Conservation (phyloP, 2,113 vertebrate genomes). For the Mus pahari region DNA sequence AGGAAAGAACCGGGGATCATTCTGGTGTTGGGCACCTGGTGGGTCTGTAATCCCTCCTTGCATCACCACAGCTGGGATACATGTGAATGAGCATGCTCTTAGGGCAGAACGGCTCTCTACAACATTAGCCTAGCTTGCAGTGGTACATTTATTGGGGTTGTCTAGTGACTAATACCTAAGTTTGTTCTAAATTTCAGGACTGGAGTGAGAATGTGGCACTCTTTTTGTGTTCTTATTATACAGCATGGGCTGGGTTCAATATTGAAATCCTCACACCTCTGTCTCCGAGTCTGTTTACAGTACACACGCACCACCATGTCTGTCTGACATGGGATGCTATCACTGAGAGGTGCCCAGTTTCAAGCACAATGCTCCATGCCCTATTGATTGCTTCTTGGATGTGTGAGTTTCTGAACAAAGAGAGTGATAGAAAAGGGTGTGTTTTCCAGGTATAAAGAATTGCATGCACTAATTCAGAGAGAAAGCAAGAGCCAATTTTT, state of each 20-base stretch:
- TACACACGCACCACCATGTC: neutral
- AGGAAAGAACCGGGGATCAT: neutral
- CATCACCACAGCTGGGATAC: neutral
- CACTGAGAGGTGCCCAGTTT: neutral
- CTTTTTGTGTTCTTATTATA: neutral
- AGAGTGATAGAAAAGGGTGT: neutral
- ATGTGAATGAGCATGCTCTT: neutral
- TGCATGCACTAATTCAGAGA: neutral
- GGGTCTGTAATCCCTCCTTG: neutral
- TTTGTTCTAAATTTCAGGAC: neutral
- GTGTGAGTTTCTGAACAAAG: neutral
- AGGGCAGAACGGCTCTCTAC: neutral
- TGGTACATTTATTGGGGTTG: neutral
- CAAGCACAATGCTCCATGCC: neutral
- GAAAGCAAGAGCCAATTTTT: neutral
- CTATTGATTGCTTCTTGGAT: neutral
- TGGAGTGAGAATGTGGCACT: accelerated
- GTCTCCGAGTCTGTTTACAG: neutral
- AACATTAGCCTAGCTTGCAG: neutral
- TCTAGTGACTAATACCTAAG: neutral
- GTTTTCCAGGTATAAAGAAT: neutral
- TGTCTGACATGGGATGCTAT: neutral
- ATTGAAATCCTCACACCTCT: neutral
- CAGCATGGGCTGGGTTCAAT: neutral
- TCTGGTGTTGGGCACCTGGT: neutral